Evolutionary conservation across 2,113 vertebrate species (phyloP).

Genomic region (Chaetops frenatus): DNA sequence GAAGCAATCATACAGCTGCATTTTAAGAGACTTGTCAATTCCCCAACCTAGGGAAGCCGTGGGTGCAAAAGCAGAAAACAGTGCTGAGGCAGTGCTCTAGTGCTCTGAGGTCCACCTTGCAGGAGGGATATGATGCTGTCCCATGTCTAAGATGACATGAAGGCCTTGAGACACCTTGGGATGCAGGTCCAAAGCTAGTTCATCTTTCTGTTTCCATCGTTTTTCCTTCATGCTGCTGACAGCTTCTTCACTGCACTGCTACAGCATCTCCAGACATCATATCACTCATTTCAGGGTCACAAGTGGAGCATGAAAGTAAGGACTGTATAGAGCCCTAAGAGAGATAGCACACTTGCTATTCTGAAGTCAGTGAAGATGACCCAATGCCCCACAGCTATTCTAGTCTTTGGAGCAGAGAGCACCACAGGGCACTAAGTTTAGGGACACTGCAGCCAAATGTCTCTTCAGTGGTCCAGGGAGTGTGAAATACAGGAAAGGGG

Average conservation of each 20-base stretch:
- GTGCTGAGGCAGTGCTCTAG: background rate
- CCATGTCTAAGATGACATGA: background rate
- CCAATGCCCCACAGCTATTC: rapidly evolving
- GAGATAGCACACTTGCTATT: background rate
- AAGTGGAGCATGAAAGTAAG: background rate
- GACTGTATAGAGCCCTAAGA: background rate
- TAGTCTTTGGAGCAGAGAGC: background rate
- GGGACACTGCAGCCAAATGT: background rate
- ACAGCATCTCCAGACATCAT: background rate
- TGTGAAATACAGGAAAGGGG: background rate
- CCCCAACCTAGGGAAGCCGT: background rate
- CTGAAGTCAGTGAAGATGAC: background rate
- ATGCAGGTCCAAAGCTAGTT: background rate
- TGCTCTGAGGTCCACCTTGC: background rate
- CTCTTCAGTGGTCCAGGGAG: background rate
- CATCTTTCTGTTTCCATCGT: background rate
- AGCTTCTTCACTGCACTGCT: background rate
- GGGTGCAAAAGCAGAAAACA: background rate
- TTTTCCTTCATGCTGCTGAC: background rate
- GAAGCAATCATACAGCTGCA: background rate
- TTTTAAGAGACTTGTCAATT: background rate
- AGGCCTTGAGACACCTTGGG: background rate
- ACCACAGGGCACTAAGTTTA: rapidly evolving
- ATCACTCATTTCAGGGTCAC: background rate
- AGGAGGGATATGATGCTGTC: background rate